These are phyloP conservation scores for Subanguina moxae DNA, from an alignment of 1,140 invertebrate species.

Conservation along the genomic window DNA sequence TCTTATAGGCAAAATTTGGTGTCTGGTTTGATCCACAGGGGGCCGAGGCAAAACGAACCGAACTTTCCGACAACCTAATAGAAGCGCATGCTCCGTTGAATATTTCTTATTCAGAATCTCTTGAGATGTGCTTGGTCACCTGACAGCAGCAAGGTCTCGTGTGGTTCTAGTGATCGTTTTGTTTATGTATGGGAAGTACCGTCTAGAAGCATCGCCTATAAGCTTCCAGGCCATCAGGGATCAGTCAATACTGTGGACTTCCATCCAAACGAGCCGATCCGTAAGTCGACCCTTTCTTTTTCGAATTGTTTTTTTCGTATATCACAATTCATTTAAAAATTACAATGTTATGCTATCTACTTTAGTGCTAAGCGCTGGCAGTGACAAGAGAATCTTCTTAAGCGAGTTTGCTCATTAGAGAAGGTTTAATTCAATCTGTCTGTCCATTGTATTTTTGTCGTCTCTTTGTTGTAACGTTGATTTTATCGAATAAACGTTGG, in stretches of 20 bases:
- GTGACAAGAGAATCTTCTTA: slow-evolving; percentile 90
- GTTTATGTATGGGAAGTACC: slow-evolving; percentile 96
- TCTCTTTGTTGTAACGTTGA: too few species aligned
- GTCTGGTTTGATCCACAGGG: too few species aligned
- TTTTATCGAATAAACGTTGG: too few species aligned
- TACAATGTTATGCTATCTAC: slow-evolving; percentile 42
- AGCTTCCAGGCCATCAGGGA: slow-evolving; percentile 93
- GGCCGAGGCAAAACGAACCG: too few species aligned
- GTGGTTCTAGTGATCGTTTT: slow-evolving; percentile 88
- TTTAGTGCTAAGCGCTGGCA: slow-evolving; percentile 82
- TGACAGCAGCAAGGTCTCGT: slow-evolving; percentile 75
- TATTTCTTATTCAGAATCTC: slow-evolving; percentile 67
- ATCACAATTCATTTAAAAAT: too few species aligned
- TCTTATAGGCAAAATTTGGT: too few species aligned
- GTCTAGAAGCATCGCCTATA: slow-evolving; percentile 80
- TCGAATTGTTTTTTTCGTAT: too few species aligned
- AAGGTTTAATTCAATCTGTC: too few species aligned
- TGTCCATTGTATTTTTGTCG: too few species aligned
- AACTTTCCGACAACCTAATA: too few species aligned
- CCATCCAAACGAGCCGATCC: slow-evolving; percentile 86
- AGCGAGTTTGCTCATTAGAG: slow-evolving; percentile 68
- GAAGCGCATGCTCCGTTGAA: too few species aligned
- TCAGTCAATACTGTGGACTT: slow-evolving; percentile 94
- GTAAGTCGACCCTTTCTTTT: too few species aligned
- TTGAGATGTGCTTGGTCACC: slow-evolving; percentile 81